Percentiles rank a stretch among this genome's conserved stretches.
Evolutionary conservation across 1,140 invertebrate genomes (phyloP).

Genomic region (Pemphigus obesinymphae): DNA sequence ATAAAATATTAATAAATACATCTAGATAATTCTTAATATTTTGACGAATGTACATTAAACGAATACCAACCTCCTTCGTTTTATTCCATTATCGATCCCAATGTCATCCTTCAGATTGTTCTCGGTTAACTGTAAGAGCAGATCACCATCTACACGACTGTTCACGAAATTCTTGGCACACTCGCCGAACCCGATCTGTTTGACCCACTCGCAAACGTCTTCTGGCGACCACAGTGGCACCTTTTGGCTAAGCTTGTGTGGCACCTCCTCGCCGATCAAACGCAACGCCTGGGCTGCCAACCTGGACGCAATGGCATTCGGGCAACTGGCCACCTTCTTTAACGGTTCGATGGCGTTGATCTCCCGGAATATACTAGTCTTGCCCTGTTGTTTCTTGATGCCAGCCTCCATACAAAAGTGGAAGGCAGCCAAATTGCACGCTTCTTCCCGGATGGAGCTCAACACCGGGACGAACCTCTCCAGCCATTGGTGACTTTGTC

Average conservation of each 20-base stretch:
- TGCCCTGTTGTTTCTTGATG: constrained; percentile 94
- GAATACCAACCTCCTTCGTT: constrained; percentile 67
- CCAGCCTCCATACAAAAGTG: constrained; percentile 99
- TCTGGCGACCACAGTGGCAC: constrained; percentile 95
- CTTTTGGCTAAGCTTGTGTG: constrained; percentile 95
- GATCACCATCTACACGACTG: constrained; percentile 95
- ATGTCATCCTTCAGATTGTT: constrained; percentile 90
- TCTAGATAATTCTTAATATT: too few species aligned
- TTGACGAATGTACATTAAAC: too few species aligned
- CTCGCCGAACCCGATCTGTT: constrained; percentile 88
- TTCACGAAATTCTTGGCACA: constrained; percentile 79
- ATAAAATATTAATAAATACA: too few species aligned
- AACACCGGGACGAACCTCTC: constrained; percentile 90
- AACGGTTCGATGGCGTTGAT: constrained; percentile 93
- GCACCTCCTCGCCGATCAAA: constrained; percentile 92
- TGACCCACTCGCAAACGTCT: constrained; percentile 97
- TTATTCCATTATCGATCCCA: constrained; percentile 87
- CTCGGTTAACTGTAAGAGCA: constrained; percentile 88
- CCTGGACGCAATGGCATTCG: constrained; percentile 95
- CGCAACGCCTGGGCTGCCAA: constrained; percentile 93
- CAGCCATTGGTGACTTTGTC: constrained; percentile 94
- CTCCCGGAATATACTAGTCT: constrained; percentile 87
- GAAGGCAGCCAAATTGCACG: constrained; percentile 93
- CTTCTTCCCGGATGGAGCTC: constrained; percentile 91
- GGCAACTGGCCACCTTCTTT: constrained; percentile 94